Percentiles rank a stretch among this genome's conserved stretches.
These are phyloP conservation scores for Patella pellucida DNA, from an alignment of 2,888 invertebrate genomes.

Conservation along the genomic window DNA sequence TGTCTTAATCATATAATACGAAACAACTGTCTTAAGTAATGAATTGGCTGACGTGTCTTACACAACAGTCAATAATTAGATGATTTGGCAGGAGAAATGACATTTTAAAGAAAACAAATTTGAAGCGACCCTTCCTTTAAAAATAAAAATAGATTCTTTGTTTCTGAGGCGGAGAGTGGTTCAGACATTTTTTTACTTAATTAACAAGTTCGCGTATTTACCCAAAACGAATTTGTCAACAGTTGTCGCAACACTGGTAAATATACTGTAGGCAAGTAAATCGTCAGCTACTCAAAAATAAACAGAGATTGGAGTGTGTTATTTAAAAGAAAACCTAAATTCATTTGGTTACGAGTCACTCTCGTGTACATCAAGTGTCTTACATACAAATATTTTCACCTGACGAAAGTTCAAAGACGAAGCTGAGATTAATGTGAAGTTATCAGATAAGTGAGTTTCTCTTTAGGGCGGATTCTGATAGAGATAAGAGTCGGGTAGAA, in stretches of 20 bases:
- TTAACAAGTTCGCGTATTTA: background rate
- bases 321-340: background rate
- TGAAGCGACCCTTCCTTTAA: background rate
- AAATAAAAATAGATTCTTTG: constrained; percentile 9
- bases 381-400: no score
- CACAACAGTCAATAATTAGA: background rate
- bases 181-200: constrained; percentile 7
- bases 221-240: constrained; percentile 2
- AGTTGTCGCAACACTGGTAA: background rate
- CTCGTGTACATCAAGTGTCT: no score
- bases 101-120: background rate
- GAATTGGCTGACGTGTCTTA: background rate
- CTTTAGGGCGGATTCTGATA: no score
- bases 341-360: no score
- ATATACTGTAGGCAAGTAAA: constrained; percentile 7
- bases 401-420: no score
- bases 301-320: background rate
- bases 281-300: constrained; percentile 1
- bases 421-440: no score
- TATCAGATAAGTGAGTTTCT: no score
- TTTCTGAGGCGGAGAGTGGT: background rate
- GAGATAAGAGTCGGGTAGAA: no score
- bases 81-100: background rate
- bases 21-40: no score
- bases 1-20: no score